Base-by-base conservation (phyloP, 1,140 invertebrate species). In the Lucilia cuprina region DNA sequence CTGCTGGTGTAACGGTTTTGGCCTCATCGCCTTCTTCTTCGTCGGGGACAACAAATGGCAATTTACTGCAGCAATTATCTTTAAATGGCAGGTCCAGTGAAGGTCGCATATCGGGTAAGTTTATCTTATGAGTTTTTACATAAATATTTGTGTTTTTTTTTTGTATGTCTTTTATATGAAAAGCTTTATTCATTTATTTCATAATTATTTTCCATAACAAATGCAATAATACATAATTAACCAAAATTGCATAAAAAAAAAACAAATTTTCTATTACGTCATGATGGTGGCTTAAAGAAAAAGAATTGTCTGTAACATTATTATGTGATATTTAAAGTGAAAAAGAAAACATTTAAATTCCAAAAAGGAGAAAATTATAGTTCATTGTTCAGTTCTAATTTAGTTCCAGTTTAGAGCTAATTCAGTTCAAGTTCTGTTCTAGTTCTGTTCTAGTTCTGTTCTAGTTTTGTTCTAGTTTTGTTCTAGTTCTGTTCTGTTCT, bases 41-140 rank as follows among this genome's bases (percentile, higher is more conserved):
- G 47, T 41, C 34, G 30, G 74, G 82, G 55, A 25, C 80, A 55
- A 50, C 47, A 25, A 65, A 30, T 77, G 74, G 74, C 19, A 75
- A 34, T 77, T 41, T 35, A 34, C 34, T n/a, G n/a, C 55, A 47
- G 5, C 70, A 49, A 75, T n/a, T 65, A 50, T 74, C 83, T 2
- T 10, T 50, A 41, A 83, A 74, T 83, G 70, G 83, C 83, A 83
- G 70, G 83, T 83, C 83, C 83, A 83, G 83, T 75, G 83, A 83
- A 47, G 83, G 83, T 47, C 83, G 74, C 49, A 41, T 74, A 9
- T 49, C 65, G 65, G 83, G 83, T 83, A 75, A 83, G 83, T 83
- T n/a, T 74, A 9, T n/a, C 60, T 50, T 12, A 13, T 12, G 13
- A 2, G 9, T 14, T 49, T 49, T n/a, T n/a, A n/a, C n/a, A 12